Percentiles rank a stretch among this genome's conserved stretches.
phyloP scores from a whole-genome alignment of 2,797 vertebrate genomes.

The Somateria mollissima region DNA sequence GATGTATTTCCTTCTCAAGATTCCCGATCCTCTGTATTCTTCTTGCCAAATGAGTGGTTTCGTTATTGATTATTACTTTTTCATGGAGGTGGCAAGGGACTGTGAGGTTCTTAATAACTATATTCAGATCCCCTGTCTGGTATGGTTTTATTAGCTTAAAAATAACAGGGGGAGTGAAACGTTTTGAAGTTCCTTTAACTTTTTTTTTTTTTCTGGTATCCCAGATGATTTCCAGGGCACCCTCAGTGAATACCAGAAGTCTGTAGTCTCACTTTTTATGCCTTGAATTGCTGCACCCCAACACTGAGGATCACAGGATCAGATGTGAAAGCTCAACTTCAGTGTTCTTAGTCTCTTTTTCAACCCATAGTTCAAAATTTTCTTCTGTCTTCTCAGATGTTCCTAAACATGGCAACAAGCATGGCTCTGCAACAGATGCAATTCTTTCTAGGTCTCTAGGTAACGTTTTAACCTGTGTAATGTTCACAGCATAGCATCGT shows the following conservation, averaged over 20 bases:
- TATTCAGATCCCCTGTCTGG: neutral
- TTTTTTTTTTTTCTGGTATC: neutral
- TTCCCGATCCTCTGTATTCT: neutral
- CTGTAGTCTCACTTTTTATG: conserved; percentile 7
- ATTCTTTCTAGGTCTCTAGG: conserved; percentile 79
- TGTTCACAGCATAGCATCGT: conserved; percentile 77
- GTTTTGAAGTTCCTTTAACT: neutral
- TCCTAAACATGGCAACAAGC: conserved; percentile 68
- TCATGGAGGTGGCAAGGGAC: conserved; percentile 12
- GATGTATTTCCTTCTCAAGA: conserved; percentile 15
- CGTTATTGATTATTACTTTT: conserved; percentile 45
- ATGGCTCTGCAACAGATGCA: conserved; percentile 71
- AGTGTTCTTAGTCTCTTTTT: conserved; percentile 61
- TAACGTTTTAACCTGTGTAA: conserved; percentile 84
- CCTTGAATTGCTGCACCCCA: conserved; percentile 13
- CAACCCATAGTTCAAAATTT: conserved; percentile 46
- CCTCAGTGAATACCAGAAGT: neutral
- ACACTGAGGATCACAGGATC: conserved; percentile 1
- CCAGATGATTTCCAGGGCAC: neutral
- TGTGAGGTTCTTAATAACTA: neutral
- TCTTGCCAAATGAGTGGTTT: conserved; percentile 28
- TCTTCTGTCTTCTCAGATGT: conserved; percentile 71
- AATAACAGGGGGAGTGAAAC: neutral
- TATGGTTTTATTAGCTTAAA: neutral
- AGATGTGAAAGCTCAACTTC: conserved; percentile 53